Conservation (phyloP, 2,797 vertebrate genomes). For the Iguana delicatissima region DNA sequence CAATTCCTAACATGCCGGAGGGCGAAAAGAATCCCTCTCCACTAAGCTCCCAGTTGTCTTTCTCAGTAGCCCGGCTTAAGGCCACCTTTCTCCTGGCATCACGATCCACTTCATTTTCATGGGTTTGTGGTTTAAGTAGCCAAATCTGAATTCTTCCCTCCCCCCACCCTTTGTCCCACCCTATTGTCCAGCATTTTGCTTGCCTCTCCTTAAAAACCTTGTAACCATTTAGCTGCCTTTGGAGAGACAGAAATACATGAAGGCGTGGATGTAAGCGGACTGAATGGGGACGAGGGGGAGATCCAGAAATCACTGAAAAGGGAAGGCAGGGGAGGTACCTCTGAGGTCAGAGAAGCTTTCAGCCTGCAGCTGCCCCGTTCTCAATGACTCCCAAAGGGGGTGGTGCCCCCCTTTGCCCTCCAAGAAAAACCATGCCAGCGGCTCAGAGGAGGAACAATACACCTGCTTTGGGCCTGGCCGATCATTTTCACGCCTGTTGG, state of each 20-base stretch:
- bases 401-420: constrained; percentile 61
- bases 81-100: constrained; percentile 47
- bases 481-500: constrained; percentile 85
- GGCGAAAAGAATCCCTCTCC: neutral
- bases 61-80: constrained; percentile 72
- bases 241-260: constrained; percentile 17
- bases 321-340: constrained; percentile 53
- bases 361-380: constrained; percentile 82
- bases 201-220: constrained; percentile 77
- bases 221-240: constrained; percentile 78
- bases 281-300: constrained; percentile 58
- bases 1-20: constrained; percentile 40
- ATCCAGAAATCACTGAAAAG: neutral
- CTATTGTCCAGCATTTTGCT: constrained; percentile 79
- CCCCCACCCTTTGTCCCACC: constrained; percentile 63
- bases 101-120: constrained; percentile 54
- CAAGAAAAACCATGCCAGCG: constrained; percentile 67
- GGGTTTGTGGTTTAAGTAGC: constrained; percentile 74
- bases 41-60: constrained; percentile 40
- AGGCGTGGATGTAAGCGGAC: neutral
- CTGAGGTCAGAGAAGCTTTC: constrained; percentile 70
- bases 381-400: constrained; percentile 62
- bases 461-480: constrained; percentile 77
- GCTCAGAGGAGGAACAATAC: constrained; percentile 70
- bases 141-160: constrained; percentile 55